Evolutionary conservation across 2,797 vertebrate genomes (phyloP).

Genomic region (Hyperoplus immaculatus): DNA sequence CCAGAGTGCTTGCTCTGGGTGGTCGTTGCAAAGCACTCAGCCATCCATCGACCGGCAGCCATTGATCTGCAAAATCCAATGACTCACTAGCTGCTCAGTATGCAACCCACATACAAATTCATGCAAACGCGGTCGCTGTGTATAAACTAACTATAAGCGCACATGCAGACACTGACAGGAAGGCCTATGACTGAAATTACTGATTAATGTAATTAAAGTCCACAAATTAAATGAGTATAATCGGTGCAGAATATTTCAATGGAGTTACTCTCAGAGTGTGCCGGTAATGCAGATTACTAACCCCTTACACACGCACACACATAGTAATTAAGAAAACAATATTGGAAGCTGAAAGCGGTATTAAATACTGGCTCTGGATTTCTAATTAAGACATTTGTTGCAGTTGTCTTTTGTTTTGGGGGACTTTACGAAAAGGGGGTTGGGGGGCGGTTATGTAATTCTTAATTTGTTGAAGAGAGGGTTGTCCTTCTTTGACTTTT

Average conservation of each 20-base stretch:
- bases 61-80: conserved; percentile 80
- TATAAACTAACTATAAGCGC: conserved; percentile 48
- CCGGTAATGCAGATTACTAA: conserved; percentile 49
- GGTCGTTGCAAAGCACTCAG: conserved; percentile 79
- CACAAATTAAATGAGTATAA: conserved; percentile 59
- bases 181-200: conserved; percentile 37
- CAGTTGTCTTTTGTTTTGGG: not conserved
- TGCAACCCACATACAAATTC: conserved; percentile 63
- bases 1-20: conserved; percentile 63
- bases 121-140: conserved; percentile 54
- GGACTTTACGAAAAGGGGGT: not conserved
- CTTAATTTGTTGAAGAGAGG: not conserved
- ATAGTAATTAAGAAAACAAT: conserved; percentile 46
- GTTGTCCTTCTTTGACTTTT: not conserved
- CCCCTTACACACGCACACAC: conserved; percentile 8
- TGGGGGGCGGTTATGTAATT: not conserved
- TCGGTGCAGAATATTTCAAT: conserved; percentile 48
- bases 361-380: conserved; percentile 35
- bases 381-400: conserved; percentile 29
- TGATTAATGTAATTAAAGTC: conserved; percentile 64
- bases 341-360: conserved; percentile 26
- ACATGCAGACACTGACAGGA: conserved; percentile 51
- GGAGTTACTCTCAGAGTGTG: conserved; percentile 32
- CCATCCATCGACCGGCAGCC: conserved; percentile 74
- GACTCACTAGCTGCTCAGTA: conserved; percentile 73